Evolutionary conservation across 2,113 vertebrate genomes (phyloP), one percentile per base, ranked within the genome.

Genomic region (Silurus meridionalis): DNA sequence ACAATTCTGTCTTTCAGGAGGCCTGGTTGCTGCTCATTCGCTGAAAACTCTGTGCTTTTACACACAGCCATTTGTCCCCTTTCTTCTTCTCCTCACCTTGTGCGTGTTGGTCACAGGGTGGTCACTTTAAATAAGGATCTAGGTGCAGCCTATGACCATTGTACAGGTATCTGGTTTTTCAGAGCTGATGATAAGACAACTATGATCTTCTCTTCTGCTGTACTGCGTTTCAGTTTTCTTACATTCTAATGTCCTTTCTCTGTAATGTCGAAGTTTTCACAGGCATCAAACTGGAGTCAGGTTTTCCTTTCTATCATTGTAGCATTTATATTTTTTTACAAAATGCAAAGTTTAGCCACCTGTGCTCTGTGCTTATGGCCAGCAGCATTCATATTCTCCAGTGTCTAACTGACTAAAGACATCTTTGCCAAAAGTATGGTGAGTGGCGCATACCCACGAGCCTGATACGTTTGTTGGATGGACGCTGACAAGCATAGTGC

Each of bases 1-100:
- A 52, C 75, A 67, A 28, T 64, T 75, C 72, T 60, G 50, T 80
- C 79, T 58, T 74, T 86, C 55, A 63, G 67, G 79, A 82, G 60
- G 25, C 69, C 57, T 60, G n/a, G 15, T 53, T 78, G 72, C 81
- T 87, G 86, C 86, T 87, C 81, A 78, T 87, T 83, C 81, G 8
- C 81, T 58, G 86, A 63, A 61, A 61, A 80, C 78, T 55, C 78
- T 61, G 78, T 46, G 11, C 15, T 17, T 78, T 6, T 11, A 60
- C 25, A 79, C 25, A 53, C 74, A 58, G 37, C 37, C 37, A 37
- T 37, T 63, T 63, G 2, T 63, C 21, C 61, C 64, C 23, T 6
- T 77, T 77, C 48, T 52, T 75, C 11, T 78, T 78, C 52, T 23
- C 74, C 52, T 23, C 74, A 77, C 52, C 74, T 25, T 74, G 28